Evolutionary conservation across 2,888 invertebrate genomes (phyloP).

Genomic region (Coenonympha glycerion): DNA sequence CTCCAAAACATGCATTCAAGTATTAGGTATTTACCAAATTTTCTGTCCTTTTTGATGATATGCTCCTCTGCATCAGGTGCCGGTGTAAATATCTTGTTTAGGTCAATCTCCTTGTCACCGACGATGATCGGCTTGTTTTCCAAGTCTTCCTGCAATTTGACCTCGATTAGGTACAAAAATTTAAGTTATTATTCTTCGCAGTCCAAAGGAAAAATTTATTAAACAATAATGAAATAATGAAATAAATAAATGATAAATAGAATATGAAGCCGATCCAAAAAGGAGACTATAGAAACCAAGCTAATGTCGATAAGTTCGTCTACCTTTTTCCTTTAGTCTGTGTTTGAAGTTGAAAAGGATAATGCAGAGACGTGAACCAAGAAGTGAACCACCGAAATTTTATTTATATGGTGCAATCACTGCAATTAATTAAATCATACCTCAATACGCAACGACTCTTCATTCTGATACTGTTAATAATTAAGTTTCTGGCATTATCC

Average conservation of each 20-base stretch:
- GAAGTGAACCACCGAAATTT: too few species aligned
- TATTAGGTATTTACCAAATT: slow-evolving; percentile 58
- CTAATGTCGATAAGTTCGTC: too few species aligned
- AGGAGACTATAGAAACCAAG: too few species aligned
- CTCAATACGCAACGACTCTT: too few species aligned
- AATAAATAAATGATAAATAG: too few species aligned
- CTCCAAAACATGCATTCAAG: not conserved
- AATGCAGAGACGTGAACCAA: too few species aligned
- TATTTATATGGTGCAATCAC: too few species aligned
- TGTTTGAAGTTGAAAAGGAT: not conserved
- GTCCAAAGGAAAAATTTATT: not conserved
- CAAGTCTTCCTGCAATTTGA: slow-evolving; percentile 75
- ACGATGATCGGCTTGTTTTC: slow-evolving; percentile 75
- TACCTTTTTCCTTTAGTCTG: not conserved
- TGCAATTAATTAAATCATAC: too few species aligned
- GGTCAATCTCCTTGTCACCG: slow-evolving; percentile 81
- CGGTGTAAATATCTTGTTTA: slow-evolving; percentile 92
- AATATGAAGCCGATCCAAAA: too few species aligned
- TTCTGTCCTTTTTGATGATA: slow-evolving; percentile 82
- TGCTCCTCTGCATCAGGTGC: slow-evolving; percentile 88
- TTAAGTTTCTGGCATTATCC: too few species aligned
- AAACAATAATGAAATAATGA: too few species aligned
- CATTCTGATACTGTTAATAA: too few species aligned
- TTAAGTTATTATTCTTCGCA: not conserved
- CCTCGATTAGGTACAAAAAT: not conserved